Evolutionary conservation across 2,797 vertebrate genomes (phyloP), one percentile per base, ranked within the genome.

Genomic region (Semotilus atromaculatus): DNA sequence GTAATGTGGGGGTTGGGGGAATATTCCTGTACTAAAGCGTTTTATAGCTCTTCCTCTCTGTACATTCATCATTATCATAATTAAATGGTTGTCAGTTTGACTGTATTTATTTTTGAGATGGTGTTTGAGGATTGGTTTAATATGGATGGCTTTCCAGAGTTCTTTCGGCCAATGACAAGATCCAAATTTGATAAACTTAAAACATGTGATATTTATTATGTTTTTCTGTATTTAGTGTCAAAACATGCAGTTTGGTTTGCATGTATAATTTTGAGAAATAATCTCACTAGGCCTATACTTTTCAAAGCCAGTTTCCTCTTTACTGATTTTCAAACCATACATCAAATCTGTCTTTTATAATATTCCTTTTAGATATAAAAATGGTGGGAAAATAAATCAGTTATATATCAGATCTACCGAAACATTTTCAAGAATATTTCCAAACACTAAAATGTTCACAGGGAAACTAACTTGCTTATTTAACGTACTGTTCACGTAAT

Each of bases 1-100:
- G 34, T 78, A 29, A 81, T 80, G 29, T 40, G 82, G 84, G 64
- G 81, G 79, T 51, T 55, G 75, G 85, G 87, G 85, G 67, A 36
- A 73, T 40, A 64, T 48, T 82, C 26, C 48, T 72, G 72, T 83
- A 67, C n/a, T 82, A 70, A 72, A 72, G 36, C 51, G 7, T 81
- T 38, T 55, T 29, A 21, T 45, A 10, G 38, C 51, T 62, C 23
- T 72, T 82, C 10, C 6, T 26, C 2, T 40, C 23, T 83, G 34
- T 51, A 51, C 29, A 72, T 71, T 43, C 1, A 11, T 45, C 13
- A 60, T 31, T 38, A 31, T 72, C 53, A 23, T 72, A 23, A 72
- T 45, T 29, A 31, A 31, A 23, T 23, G 10, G 31, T 11, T 36
- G 40, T 79, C 10, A 23, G 38, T 0, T 58, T 71, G 16, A 58